Base-by-base conservation (phyloP, 2,888 invertebrate genomes). In the Cephalotes varians region DNA sequence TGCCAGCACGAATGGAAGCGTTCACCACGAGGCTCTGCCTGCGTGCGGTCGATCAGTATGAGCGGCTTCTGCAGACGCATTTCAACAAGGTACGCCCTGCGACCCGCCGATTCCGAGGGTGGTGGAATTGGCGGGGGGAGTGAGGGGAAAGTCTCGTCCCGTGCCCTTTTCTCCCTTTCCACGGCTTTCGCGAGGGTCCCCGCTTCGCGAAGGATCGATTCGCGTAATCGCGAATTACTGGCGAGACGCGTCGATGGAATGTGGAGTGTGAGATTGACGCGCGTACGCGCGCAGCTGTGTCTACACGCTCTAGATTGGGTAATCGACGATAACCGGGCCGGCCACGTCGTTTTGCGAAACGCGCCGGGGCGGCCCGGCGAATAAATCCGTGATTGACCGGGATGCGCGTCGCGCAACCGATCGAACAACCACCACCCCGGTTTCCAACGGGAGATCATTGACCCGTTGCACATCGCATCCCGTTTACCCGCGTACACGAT, bases 31-130 rank as follows among this genome's bases (percentile, higher is more conserved):
- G 96, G 85, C 94, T 96, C 80, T 96, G 95, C 93, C 94, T 96
- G 91, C 95, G 96, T 87, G 96, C 96, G 85, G 95, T 96, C 44
- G 95, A 96, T 83, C 96, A 96, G 93, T 96, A 96, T 93, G 96
- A 96, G 92, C 96, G 96, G 93, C 95, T 96, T 83, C 94, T 96
- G 87, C 96, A 96, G 93, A 94, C 96, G 85, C 95, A 95, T 92
- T 95, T 95, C 85, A 95, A 95, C 92, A 94, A 95, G 93, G 95
- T 93, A 90, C 84, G 51, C n/a, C n/a, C n/a, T n/a, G 34, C 34
- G 34, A 34, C 34, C 34, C 34, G 34, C 34, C 44, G 44, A 1
- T n/a, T n/a, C 4, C 15, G 2, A 2, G 28, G 18, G 12, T 9
- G 21, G 34, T 1, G 21, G 12, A 10, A 15, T 37, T 37, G 25